Base-by-base conservation (phyloP, 2,888 invertebrate species). In the Crepidodera aurea region DNA sequence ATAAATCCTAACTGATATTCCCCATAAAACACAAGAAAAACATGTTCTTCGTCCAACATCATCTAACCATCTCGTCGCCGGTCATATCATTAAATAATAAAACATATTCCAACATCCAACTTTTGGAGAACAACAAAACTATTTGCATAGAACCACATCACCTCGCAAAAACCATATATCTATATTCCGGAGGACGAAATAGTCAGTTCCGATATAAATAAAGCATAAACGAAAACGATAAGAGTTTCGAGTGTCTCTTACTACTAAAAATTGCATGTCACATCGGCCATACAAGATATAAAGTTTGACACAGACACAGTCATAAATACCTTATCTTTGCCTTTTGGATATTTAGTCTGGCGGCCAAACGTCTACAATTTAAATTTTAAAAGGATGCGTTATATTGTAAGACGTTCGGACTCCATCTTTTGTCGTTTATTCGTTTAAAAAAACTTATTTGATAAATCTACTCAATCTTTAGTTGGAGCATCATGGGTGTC, bases 261-360 rank as follows among this genome's bases (percentile, higher is more conserved):
- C 60, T 60, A 62, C 57, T 64, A 62, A 69, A 67, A 67, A 63
- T 64, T 64, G 66, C 64, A 64, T 63, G 63, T 63, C 60, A 62
- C 60, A 46, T 62, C 46, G 42, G 34, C 67, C 40, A 57, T 40
- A 54, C 56, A 54, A 60, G 62, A 62, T 51, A 60, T 65, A 68
- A 65, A 68, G 32, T 67, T 64, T 55, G 60, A 62, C 55, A 50
- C 40, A 62, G 64, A 64, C 67, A 51, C 25, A 54, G 57, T 60
- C 65, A 64, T 70, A 69, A 70, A 69, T 70, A 65, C 58, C 67
- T 68, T 70, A 70, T 70, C 70, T 66, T 50, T 44, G 2, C 27
- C 7, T 48, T 27, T 46, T 25, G 8, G 25, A 27, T 16, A 29
- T 29, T 19, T 29, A 48, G 48, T 48, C 15, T 13, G 29, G 48